phyloP scores from a whole-genome alignment of 30 jellyfish, hydroid and myxozoan species.

The Mastigias papua region DNA sequence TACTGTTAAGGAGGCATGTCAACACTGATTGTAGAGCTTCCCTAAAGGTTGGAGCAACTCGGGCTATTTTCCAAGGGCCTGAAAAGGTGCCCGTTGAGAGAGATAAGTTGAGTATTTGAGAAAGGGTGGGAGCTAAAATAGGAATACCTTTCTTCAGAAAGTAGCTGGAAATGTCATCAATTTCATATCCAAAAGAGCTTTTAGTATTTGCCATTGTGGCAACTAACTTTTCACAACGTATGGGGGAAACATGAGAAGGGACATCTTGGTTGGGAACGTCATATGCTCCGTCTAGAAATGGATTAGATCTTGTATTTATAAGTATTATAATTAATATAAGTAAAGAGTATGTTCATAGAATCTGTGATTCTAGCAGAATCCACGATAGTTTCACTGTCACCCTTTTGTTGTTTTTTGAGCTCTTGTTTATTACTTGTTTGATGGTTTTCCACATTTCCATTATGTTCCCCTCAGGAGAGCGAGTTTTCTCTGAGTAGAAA shows the following conservation, averaged over 20 bases:
- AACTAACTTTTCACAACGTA: not conserved
- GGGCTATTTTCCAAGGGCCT: not conserved
- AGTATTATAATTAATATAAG: too few relatives aligned
- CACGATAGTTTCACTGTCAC: not conserved
- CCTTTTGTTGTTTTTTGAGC: not conserved
- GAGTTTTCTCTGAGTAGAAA: not conserved
- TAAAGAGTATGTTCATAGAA: not conserved
- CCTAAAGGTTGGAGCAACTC: not conserved
- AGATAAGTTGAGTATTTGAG: not conserved
- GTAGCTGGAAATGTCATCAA: not conserved
- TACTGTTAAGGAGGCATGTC: not conserved
- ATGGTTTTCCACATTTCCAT: not conserved
- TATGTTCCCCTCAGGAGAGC: not conserved
- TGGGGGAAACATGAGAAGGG: not conserved
- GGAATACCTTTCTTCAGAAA: not conserved
- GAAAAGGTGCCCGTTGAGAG: not conserved
- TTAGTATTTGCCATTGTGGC: not conserved
- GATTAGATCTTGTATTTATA: not conserved
- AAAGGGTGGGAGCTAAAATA: not conserved
- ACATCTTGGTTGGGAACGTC: not conserved
- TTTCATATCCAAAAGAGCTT: not conserved
- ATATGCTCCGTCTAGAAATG: not conserved
- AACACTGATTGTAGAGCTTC: not conserved
- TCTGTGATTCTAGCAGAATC: not conserved
- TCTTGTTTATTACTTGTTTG: not conserved